A percentile compares a stretch with the other conserved stretches of the same genome.
Conservation (phyloP, 2,113 vertebrate species). For the Pomatostomus ruficeps region DNA sequence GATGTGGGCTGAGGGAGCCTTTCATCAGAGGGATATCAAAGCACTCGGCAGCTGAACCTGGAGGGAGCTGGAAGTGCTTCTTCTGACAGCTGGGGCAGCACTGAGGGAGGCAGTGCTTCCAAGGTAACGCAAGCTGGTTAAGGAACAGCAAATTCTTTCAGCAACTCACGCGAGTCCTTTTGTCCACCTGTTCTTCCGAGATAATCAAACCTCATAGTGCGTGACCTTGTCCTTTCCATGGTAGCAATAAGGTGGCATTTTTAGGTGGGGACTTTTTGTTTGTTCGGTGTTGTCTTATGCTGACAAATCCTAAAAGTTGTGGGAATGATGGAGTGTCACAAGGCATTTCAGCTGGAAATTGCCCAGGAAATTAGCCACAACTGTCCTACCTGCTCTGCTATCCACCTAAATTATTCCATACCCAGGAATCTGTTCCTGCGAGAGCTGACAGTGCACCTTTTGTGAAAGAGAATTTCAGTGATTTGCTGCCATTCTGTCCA, state of each 20-base stretch:
- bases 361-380: not conserved
- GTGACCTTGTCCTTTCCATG: not conserved
- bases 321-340: not conserved
- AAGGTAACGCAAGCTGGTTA: not conserved
- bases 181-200: not conserved
- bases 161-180: not conserved
- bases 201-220: not conserved
- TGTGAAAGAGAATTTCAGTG: not conserved
- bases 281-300: not conserved
- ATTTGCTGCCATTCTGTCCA: not conserved
- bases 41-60: not conserved
- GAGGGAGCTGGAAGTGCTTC: not conserved
- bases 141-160: not conserved
- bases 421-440: not conserved
- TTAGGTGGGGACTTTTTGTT: not conserved
- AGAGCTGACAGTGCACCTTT: not conserved
- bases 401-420: not conserved
- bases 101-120: not conserved
- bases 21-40: slow-evolving; percentile 4
- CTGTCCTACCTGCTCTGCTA: not conserved
- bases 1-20: not conserved
- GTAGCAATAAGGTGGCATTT: not conserved
- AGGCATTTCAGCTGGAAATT: not conserved
- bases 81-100: not conserved
- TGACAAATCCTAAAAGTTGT: not conserved